Conservation (phyloP, 2,888 invertebrate genomes). For the Eledona agricola region DNA sequence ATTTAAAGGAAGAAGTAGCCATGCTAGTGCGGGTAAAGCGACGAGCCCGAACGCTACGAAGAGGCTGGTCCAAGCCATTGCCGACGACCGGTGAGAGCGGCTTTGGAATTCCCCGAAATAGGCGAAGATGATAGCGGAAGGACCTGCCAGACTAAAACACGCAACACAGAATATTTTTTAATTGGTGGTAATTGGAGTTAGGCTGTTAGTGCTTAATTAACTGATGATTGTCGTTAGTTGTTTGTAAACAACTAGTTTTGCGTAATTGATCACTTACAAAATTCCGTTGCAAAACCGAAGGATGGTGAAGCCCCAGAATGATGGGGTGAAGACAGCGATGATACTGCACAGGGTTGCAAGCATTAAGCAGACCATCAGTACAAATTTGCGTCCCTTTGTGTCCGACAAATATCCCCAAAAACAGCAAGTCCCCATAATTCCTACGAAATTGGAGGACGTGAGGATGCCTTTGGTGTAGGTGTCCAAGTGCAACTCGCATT, state of each 20-base stretch:
- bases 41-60: constrained; percentile 49
- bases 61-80: constrained; percentile 60
- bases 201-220: too few relatives aligned
- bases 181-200: too few relatives aligned
- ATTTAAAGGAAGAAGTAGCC: constrained; percentile 39
- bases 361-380: constrained; percentile 38
- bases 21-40: constrained; percentile 39
- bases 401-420: constrained; percentile 46
- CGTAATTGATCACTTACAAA: constrained; percentile 38
- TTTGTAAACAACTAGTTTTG: too few relatives aligned
- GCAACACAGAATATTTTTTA: constrained; percentile 2
- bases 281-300: constrained; percentile 42
- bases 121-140: constrained; percentile 61
- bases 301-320: constrained; percentile 42
- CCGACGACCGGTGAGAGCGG: constrained; percentile 54
- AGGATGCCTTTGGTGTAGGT: constrained; percentile 43
- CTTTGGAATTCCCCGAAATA: constrained; percentile 62
- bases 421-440: constrained; percentile 38
- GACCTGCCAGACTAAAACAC: constrained; percentile 59
- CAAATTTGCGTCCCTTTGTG: constrained; percentile 41
- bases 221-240: too few relatives aligned
- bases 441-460: constrained; percentile 41
- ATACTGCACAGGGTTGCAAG: constrained; percentile 37
- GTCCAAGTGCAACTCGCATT: constrained; percentile 42
- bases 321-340: constrained; percentile 31